Conservation (phyloP, 2,888 invertebrate species). For the Proisotoma minuta region DNA sequence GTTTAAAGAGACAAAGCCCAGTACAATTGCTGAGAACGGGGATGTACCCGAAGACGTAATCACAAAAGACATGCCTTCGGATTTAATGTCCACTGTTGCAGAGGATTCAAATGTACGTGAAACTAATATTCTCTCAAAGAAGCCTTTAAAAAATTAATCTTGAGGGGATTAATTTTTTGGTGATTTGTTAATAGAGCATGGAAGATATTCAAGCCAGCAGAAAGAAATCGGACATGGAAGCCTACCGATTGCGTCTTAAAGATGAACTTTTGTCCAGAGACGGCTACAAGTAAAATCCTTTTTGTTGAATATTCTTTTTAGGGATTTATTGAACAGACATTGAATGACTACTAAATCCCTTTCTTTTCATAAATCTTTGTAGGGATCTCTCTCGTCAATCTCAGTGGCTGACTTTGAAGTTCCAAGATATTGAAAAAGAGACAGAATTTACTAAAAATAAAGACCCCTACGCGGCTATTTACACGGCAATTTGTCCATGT, state of each 20-base stretch:
- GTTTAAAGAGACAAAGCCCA: conserved; percentile 32
- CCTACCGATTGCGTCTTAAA: conserved; percentile 72
- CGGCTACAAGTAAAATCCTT: conserved; percentile 65
- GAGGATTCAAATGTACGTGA: conserved; percentile 46
- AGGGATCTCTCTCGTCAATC: conserved; percentile 66
- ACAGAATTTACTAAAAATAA: conserved; percentile 58
- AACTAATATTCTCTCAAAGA: too few species aligned
- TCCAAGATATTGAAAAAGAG: conserved; percentile 64
- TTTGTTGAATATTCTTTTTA: too few species aligned
- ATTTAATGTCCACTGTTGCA: conserved; percentile 44
- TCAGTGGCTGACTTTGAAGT: conserved; percentile 61
- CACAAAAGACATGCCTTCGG: conserved; percentile 43
- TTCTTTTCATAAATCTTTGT: conserved; percentile 42
- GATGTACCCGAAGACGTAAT: conserved; percentile 39
- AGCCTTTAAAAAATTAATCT: too few species aligned
- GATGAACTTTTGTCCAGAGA: conserved; percentile 81
- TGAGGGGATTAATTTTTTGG: neutral
- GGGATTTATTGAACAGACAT: too few species aligned
- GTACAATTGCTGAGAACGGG: conserved; percentile 42
- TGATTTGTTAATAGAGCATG: conserved; percentile 36
- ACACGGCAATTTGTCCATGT: conserved; percentile 52
- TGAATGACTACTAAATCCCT: too few species aligned
- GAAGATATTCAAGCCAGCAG: conserved; percentile 49
- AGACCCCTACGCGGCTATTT: conserved; percentile 48
- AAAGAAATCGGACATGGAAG: conserved; percentile 60